These are phyloP conservation scores for Tetramorium alpestre DNA, from an alignment of 1,140 invertebrate species.

Conservation along the genomic window DNA sequence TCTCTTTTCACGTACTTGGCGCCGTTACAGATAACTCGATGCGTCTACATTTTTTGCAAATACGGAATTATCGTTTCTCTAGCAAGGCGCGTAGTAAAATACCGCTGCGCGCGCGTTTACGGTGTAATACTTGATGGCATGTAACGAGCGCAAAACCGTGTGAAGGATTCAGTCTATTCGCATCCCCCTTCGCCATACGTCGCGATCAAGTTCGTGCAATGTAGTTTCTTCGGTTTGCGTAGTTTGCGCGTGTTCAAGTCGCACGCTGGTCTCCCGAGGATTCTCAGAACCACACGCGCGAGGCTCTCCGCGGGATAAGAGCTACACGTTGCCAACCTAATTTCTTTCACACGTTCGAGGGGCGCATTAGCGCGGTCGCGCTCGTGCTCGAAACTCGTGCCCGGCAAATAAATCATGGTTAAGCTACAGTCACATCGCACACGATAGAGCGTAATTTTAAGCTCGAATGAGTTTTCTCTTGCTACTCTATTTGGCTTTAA, in stretches of 20 bases:
- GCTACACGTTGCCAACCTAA: constrained; percentile 25
- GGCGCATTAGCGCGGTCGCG: neutral
- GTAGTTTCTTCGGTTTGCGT: constrained; percentile 19
- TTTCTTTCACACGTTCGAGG: constrained; percentile 21
- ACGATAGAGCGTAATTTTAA: constrained; percentile 30
- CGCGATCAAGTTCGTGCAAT: constrained; percentile 14
- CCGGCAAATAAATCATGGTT: constrained; percentile 36
- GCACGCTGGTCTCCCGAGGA: neutral
- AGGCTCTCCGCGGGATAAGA: neutral
- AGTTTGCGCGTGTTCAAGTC: constrained; percentile 31
- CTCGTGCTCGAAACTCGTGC: constrained; percentile 16
- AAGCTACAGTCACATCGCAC: neutral
- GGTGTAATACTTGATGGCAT: constrained; percentile 56
- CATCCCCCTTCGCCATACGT: neutral
- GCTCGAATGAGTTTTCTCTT: constrained; percentile 30
- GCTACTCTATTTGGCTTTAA: neutral
- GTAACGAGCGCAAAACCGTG: constrained; percentile 74
- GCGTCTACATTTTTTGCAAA: constrained; percentile 42
- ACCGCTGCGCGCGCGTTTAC: constrained; percentile 56
- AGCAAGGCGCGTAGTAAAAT: constrained; percentile 44
- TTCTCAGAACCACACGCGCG: neutral
- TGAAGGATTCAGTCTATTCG: constrained; percentile 64
- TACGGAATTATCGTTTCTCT: constrained; percentile 41
- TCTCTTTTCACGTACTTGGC: constrained; percentile 7
- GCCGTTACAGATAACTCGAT: constrained; percentile 13